Evolutionary conservation across 2,797 vertebrate genomes (phyloP), one percentile per base, ranked within the genome.

Genomic region (Huso huso): DNA sequence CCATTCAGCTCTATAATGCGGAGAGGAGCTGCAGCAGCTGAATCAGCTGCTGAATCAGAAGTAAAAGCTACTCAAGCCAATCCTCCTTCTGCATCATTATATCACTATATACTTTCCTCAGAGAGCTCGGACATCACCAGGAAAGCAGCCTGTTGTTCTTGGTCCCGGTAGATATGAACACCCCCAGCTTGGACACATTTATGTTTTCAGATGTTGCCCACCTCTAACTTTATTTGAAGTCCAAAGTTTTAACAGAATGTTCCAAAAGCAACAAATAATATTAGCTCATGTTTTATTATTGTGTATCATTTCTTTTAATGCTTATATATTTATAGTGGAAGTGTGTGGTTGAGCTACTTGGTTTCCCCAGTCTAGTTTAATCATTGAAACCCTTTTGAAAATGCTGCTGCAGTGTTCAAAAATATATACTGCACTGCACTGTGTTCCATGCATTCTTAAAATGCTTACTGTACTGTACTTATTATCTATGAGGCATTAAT

Each of bases 111-210:
- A 76, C 82, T 84, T 74, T 76, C 82, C 83, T 84, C 79, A 77
- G 70, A 70, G 76, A 71, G 76, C 82, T 84, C 84, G 80, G 84
- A 85, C 86, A 87, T 61, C 76, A 69, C 62, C 11, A 80, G 83
- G 85, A 85, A 88, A 86, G 82, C 72, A 81, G 79, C 79, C 73
- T 86, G 84, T 87, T 87, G 84, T 86, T 81, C 84, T 88, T 82
- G 79, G 82, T 78, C 63, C 70, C 73, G 63, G 69, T 80, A 75
- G 74, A 73, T 76, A 77, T 69, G 73, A 74, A 79, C 69, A 72
- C 79, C 79, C 83, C 75, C 78, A 81, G 76, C 81, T 79, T 72
- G 53, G 74, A 76, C 75, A 82, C 82, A 84, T 85, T 83, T 86
- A 84, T 81, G 78, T 70, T 77, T 55, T 48, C 75, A 86, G 82